Base-by-base conservation (phyloP, 2,113 vertebrate genomes). In the Nannobrachium achirus region DNA sequence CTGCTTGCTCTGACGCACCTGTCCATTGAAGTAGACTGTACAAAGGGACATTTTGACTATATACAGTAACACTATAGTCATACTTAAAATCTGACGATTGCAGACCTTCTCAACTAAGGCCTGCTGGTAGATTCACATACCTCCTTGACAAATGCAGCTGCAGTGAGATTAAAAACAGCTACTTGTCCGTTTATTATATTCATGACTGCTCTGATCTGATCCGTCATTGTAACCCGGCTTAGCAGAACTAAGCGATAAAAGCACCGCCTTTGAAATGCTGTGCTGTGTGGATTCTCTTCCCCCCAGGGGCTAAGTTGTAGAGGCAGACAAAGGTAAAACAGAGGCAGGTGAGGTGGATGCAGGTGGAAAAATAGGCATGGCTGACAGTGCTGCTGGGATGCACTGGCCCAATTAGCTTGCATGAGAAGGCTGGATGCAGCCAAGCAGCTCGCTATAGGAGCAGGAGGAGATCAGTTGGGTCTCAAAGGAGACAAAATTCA, bases 351-450 rank as follows among this genome's bases (percentile, higher is more conserved):
- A 79, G 53, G 58, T 39, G 62, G 57, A 71, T 10, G 40, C 65
- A 59, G 73, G 60, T 75, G 76, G 65, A 51, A 74, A 61, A 44
- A 56, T 41, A 33, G 25, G 51, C 15, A 14, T 13, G 1, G 50
- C 40, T 18, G 53, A 56, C 15, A n/a, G 0, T 63, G 48, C 53
- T 50, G 57, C 70, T 41, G 52, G 57, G 60, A 49, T 70, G 68
- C 64, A 44, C 19, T 70, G 56, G 52, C 66, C 57, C 56, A 79
- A 80, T 83, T 78, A 84, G 60, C 60, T 8, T 56, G n/a, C 15
- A 10, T 56, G 51, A 15, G 15, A n/a, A 42, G 58, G 64, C 9
- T 38, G 16, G 6, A 56, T 25, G 53, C 40, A 69, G 56, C 11
- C 52, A 40, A 20, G 8, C 38, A 40, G 14, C 5, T 63, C 58